Evolutionary conservation across 2,888 invertebrate genomes (phyloP).

Genomic region (Volucella inanis): DNA sequence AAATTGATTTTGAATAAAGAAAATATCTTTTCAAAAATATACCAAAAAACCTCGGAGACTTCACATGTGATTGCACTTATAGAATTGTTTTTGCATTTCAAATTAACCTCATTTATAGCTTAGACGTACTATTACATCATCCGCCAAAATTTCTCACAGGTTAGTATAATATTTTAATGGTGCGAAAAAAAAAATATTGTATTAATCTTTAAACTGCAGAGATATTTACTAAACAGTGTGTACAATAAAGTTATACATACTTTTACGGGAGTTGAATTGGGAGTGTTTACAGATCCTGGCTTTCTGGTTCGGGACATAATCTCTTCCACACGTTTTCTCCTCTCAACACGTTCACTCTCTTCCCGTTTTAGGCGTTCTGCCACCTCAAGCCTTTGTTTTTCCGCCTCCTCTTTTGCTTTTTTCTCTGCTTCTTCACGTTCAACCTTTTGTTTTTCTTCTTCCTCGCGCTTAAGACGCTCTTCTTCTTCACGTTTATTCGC

Average conservation of each 20-base stretch:
- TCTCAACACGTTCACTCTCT: constrained; percentile 93
- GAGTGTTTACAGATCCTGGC: constrained; percentile 77
- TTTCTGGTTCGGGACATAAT: constrained; percentile 95
- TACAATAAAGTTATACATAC: constrained; percentile 74
- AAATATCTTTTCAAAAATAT: too few species aligned
- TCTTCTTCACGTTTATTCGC: constrained; percentile 91
- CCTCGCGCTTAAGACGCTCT: constrained; percentile 88
- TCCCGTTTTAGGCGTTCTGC: constrained; percentile 92
- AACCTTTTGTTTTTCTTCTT: constrained; percentile 86
- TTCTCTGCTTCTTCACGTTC: constrained; percentile 91
- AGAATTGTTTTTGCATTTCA: too few species aligned
- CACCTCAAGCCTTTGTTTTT: constrained; percentile 91
- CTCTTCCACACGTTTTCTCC: constrained; percentile 95
- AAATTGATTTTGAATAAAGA: too few species aligned
- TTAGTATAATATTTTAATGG: too few species aligned
- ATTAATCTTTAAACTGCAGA: too few species aligned
- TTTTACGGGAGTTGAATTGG: constrained; percentile 81
- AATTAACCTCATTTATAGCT: too few species aligned
- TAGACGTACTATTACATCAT: too few species aligned
- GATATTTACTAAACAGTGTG: not conserved
- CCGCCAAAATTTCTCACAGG: too few species aligned
- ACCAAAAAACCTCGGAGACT: too few species aligned
- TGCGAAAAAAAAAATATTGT: too few species aligned
- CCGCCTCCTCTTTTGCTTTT: constrained; percentile 93
- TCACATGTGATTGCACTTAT: too few species aligned